Conservation (phyloP, 2,797 vertebrate species). For the Taeniopygia guttata region DNA sequence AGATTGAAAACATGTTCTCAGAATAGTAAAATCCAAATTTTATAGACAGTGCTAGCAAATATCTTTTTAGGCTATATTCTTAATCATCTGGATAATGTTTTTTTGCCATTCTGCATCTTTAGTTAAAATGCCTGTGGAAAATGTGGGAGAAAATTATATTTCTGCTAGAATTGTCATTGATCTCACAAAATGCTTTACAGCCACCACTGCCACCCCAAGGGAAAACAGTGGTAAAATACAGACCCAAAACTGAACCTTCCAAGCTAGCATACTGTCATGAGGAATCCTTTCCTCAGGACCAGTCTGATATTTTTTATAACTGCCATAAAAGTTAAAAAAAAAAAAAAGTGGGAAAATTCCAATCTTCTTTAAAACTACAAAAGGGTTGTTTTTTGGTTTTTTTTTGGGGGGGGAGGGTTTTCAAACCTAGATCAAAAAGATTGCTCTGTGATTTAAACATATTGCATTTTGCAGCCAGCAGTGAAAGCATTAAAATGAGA, state of each 20-base stretch:
- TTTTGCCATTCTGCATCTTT: not conserved
- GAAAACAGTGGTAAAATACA: not conserved
- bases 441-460: not conserved
- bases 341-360: not conserved
- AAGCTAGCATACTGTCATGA: not conserved
- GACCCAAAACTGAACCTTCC: not conserved
- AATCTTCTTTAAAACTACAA: not conserved
- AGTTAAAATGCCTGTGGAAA: constrained; percentile 19
- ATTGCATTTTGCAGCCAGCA: not conserved
- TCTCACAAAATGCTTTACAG: constrained; percentile 11
- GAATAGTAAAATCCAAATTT: not conserved
- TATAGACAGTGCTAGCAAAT: not conserved
- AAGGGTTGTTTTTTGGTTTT: not conserved
- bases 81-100: not conserved
- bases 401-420: not conserved
- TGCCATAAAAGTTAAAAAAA: not conserved
- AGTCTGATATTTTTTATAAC: not conserved
- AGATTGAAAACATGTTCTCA: not conserved
- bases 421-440: constrained; percentile 6
- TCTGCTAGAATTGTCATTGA: not conserved
- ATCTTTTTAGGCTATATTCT: not conserved
- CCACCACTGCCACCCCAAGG: not conserved
- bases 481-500: constrained; percentile 1
- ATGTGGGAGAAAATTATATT: not conserved
- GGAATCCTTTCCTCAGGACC: not conserved